Evolutionary conservation across 2,888 invertebrate genomes (phyloP), one percentile per base, ranked within the genome.

Genomic region (Tetragonula carbonaria): DNA sequence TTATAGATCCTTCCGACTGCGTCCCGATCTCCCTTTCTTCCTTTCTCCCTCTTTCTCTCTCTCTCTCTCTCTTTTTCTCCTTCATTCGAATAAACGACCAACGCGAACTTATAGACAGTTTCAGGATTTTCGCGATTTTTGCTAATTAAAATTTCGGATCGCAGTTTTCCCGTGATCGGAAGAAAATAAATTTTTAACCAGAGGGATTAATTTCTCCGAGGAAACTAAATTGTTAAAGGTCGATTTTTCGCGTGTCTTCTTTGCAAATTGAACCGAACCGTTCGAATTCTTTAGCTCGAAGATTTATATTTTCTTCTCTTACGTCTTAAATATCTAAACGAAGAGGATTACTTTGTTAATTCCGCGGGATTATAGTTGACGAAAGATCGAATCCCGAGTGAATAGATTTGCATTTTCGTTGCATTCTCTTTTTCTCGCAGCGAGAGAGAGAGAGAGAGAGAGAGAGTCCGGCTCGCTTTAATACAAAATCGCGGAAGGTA

Each of bases 1-100:
- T 65, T 55, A 74, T n/a, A 45, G 59, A 68, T 66, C 55, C 59
- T 82, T 67, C 65, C 33, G 33, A n/a, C 23, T n/a, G 0, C 33
- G 66, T 62, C 53, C 16, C 53, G 51, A 59, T 50, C 45, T 14
- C 28, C 18, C 8, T 38, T 59, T 8, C 11, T 55, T 16, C 6
- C 6, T 53, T 5, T 38, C 33, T 62, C 62, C 8, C 16, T 23
- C 38, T 38, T 2, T 38, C 8, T 23, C n/a, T 62, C 62, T 28
- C 16, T 23, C 45, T 45, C 8, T 45, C 8, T 28, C 23, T 28
- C 62, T 28, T 6, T 28, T 6, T 23, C 33, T 33, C 33, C 33
- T 18, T 28, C 57, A 5, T 59, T 65, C 45, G 11, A 13, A 59
- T 28, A n/a, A 72, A 53, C 21, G 33, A 55, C 16, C 14, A 55